Conservation (phyloP, 2,797 vertebrate species). For the Salarias fasciatus region DNA sequence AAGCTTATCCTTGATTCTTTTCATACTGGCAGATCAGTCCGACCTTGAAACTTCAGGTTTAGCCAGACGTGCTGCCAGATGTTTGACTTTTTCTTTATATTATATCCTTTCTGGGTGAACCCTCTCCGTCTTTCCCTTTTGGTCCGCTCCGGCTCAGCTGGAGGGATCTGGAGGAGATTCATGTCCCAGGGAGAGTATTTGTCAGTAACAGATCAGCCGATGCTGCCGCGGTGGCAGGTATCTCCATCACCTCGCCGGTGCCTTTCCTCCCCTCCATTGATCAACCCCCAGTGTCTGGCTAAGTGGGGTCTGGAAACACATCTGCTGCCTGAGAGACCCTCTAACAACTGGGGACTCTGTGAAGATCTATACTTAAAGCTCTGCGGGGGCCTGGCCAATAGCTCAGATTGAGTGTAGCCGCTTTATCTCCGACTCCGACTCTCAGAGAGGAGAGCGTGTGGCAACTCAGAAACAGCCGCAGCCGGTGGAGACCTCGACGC, state of each 20-base stretch:
- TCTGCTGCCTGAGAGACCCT: slow-evolving; percentile 59
- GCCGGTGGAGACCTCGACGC: slow-evolving; percentile 16
- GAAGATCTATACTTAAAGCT: slow-evolving; percentile 56
- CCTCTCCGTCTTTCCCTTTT: slow-evolving; percentile 40
- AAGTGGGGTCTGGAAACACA: slow-evolving; percentile 64
- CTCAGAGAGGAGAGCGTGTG: slow-evolving; percentile 24
- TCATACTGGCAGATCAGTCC: slow-evolving; percentile 3
- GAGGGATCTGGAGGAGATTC: slow-evolving; percentile 65
- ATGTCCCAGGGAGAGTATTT: slow-evolving; percentile 73
- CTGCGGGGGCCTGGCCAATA: slow-evolving; percentile 38
- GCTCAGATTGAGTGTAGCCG: slow-evolving; percentile 34
- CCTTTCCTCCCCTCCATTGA: slow-evolving; percentile 69
- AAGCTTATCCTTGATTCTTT: slow-evolving; percentile 31
- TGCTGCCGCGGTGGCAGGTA: slow-evolving; percentile 71
- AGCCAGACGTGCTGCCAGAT: slow-evolving; percentile 21
- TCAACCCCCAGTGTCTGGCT: slow-evolving; percentile 65
- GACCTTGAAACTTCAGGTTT: slow-evolving; percentile 60
- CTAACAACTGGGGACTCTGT: slow-evolving; percentile 47
- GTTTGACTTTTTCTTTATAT: slow-evolving; percentile 31
- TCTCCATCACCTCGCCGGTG: slow-evolving; percentile 74
- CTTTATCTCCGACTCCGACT: slow-evolving; percentile 39
- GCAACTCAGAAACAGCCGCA: slow-evolving; percentile 1
- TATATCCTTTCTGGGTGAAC: slow-evolving; percentile 40
- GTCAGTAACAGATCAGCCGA: slow-evolving; percentile 78
- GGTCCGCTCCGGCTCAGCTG: slow-evolving; percentile 45